Conservation (phyloP, 2,797 vertebrate species). For the Austrolebias charrua region DNA sequence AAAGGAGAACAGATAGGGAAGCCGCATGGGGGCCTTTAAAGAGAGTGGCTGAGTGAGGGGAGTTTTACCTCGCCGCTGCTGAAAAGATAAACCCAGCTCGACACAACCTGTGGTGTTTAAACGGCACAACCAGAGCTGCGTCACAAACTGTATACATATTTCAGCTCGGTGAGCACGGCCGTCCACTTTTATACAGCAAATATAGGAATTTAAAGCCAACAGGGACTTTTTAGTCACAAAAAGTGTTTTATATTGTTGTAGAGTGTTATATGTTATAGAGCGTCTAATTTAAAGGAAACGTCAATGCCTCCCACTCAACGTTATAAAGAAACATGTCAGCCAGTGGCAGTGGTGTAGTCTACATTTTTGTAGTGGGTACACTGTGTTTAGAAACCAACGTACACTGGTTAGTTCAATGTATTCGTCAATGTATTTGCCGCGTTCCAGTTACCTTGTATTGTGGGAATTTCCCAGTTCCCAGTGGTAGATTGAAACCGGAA, state of each 20-base stretch:
- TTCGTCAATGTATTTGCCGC: too few relatives aligned
- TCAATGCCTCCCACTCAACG: neutral
- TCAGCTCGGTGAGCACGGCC: conserved; percentile 36
- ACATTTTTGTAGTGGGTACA: too few relatives aligned
- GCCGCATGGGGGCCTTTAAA: conserved; percentile 65
- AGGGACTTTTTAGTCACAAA: neutral
- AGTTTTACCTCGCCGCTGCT: conserved; percentile 56
- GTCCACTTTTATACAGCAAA: conserved; percentile 28
- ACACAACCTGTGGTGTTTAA: conserved; percentile 63
- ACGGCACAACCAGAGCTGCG: conserved; percentile 38
- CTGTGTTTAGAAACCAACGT: too few relatives aligned
- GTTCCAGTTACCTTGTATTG: too few relatives aligned
- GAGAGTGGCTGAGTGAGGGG: conserved; percentile 20
- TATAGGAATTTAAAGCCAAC: conserved; percentile 32
- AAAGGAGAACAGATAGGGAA: conserved; percentile 66
- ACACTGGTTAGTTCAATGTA: too few relatives aligned
- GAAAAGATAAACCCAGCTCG: conserved; percentile 57
- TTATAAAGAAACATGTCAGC: conserved; percentile 8
- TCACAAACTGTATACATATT: conserved; percentile 63
- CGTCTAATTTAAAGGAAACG: too few relatives aligned
- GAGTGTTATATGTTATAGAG: too few relatives aligned
- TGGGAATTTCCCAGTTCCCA: too few relatives aligned
- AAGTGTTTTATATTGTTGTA: neutral
- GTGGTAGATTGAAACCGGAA: too few relatives aligned
- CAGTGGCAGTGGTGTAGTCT: too few relatives aligned